Conservation (phyloP, 2,888 invertebrate genomes). For the Temnothorax ravouxi region DNA sequence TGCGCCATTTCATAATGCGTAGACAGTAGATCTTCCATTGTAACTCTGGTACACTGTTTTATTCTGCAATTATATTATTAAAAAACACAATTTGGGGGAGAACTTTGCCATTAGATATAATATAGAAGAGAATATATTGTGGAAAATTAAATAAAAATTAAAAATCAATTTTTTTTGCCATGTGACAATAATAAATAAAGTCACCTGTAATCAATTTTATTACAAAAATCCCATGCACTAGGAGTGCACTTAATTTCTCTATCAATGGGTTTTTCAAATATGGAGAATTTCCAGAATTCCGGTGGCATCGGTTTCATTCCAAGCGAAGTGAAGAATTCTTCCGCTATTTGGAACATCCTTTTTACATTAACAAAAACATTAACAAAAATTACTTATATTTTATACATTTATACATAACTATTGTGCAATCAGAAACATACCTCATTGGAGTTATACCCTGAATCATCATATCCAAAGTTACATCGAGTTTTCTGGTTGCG, state of each 20-base stretch:
- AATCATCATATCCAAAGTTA: conserved; percentile 92
- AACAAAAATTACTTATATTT: background rate
- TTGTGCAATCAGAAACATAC: conserved; percentile 82
- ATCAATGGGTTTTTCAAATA: conserved; percentile 92
- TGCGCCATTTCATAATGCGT: conserved; percentile 95
- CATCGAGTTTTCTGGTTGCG: conserved; percentile 90
- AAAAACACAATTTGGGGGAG: background rate
- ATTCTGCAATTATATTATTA: conserved; percentile 87
- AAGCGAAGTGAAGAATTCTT: conserved; percentile 94
- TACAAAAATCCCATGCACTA: conserved; percentile 95
- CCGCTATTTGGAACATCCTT: conserved; percentile 94
- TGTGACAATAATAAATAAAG: conserved; percentile 5
- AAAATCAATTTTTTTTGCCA: conserved; percentile 16
- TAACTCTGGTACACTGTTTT: conserved; percentile 93
- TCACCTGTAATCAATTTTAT: conserved; percentile 93
- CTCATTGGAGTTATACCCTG: conserved; percentile 92
- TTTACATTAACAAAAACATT: conserved; percentile 69
- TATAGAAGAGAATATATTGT: background rate
- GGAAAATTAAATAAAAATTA: background rate
- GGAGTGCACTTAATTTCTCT: conserved; percentile 91
- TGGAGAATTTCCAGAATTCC: conserved; percentile 94
- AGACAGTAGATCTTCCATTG: conserved; percentile 92
- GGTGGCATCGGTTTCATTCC: conserved; percentile 93
- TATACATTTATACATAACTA: background rate
- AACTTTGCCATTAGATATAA: background rate